Evolutionary conservation across 2,888 invertebrate genomes (phyloP).

Genomic region (Azorinus chamasolen): DNA sequence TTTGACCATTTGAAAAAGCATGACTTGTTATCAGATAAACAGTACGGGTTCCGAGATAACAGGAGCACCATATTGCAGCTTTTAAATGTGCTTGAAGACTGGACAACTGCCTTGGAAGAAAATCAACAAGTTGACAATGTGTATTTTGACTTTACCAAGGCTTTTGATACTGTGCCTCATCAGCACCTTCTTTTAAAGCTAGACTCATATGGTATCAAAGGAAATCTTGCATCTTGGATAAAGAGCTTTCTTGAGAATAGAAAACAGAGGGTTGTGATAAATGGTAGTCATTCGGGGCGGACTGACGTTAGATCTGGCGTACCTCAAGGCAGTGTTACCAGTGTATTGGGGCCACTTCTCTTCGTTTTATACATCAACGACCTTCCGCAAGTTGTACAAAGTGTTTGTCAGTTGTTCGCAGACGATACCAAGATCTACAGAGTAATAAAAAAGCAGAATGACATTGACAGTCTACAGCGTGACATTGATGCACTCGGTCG

Average conservation of each 20-base stretch:
- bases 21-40: neutral
- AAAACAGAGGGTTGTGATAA: constrained; percentile 2
- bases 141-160: constrained; percentile 8
- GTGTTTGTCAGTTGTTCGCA: neutral
- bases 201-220: neutral
- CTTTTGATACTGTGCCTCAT: constrained; percentile 11
- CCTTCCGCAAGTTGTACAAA: neutral
- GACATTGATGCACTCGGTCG: neutral
- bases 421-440: constrained; percentile 7
- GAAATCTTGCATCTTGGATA: constrained; percentile 3
- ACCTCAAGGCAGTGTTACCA: constrained; percentile 5
- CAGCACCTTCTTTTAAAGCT: neutral
- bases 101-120: neutral
- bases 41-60: neutral
- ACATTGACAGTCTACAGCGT: neutral
- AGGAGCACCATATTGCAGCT: constrained; percentile 3
- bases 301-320: constrained; percentile 8
- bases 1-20: neutral
- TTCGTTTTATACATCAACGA: constrained; percentile 11
- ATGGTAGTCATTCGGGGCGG: neutral
- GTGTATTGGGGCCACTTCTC: neutral
- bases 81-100: neutral
- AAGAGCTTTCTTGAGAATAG: constrained; percentile 1
- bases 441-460: neutral
- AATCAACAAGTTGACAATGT: neutral